phyloP scores from a whole-genome alignment of 2,888 invertebrate genomes.

The Hoplodrina blanda region DNA sequence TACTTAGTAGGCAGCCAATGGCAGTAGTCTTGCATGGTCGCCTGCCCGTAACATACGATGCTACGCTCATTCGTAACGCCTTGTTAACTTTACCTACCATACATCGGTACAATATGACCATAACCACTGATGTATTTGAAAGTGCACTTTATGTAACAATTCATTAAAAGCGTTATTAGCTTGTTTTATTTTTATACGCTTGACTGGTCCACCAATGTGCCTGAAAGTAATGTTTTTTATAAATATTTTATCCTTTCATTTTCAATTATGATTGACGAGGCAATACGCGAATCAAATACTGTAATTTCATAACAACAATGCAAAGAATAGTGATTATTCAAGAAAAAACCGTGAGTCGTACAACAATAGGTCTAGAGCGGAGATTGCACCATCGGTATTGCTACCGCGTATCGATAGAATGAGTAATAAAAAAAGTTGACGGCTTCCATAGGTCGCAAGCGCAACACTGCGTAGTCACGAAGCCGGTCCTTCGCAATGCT shows the following conservation, averaged over 20 bases:
- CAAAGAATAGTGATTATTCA: conserved; percentile 61
- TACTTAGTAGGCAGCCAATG: conserved; percentile 69
- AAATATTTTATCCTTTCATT: conserved; percentile 33
- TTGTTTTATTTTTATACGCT: conserved; percentile 34
- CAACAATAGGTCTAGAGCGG: conserved; percentile 73
- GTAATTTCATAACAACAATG: conserved; percentile 62
- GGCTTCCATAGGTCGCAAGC: conserved; percentile 70
- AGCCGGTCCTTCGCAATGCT: conserved; percentile 70
- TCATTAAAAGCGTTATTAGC: conserved; percentile 8
- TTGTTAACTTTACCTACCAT: conserved; percentile 49
- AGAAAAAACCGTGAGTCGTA: conserved; percentile 72
- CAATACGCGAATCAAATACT: conserved; percentile 44
- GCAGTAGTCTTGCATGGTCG: conserved; percentile 72
- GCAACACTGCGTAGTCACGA: conserved; percentile 76
- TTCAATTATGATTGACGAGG: conserved; percentile 36
- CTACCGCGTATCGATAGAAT: conserved; percentile 75
- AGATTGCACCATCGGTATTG: conserved; percentile 73
- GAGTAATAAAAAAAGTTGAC: conserved; percentile 70
- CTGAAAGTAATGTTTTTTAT: conserved; percentile 26
- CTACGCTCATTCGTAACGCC: conserved; percentile 46
- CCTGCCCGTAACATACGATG: conserved; percentile 67
- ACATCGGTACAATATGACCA: conserved; percentile 37
- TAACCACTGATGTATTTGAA: conserved; percentile 25
- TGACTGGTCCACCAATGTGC: conserved; percentile 3
- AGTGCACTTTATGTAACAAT: conserved; percentile 38